These are phyloP conservation scores for Physeter macrocephalus DNA, from an alignment of 2,113 vertebrate species.

Conservation along the genomic window DNA sequence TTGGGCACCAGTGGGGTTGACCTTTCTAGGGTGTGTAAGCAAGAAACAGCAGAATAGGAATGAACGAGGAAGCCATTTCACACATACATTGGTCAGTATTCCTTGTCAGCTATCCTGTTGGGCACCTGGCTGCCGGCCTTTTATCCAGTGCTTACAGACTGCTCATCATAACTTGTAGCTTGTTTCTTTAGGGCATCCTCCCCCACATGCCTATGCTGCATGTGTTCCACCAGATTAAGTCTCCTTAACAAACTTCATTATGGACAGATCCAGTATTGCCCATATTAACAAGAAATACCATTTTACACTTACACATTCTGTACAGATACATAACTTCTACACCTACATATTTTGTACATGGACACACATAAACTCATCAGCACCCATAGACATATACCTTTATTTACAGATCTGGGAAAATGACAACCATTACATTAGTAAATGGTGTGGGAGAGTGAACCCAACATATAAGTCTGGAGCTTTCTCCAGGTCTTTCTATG, in stretches of 20 bases:
- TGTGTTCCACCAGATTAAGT: constrained; percentile 13
- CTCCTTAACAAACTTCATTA: neutral
- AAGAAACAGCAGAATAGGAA: neutral
- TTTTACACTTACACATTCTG: neutral
- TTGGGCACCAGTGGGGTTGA: neutral
- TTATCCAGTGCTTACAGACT: neutral
- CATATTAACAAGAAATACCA: neutral
- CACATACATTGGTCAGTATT: neutral
- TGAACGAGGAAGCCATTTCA: neutral
- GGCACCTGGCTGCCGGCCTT: neutral
- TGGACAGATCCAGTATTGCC: neutral
- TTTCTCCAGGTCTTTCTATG: neutral
- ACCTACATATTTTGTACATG: neutral
- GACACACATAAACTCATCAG: neutral
- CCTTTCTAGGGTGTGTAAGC: neutral
- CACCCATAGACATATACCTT: neutral
- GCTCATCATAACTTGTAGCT: neutral
- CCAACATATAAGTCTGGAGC: neutral
- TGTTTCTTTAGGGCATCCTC: neutral
- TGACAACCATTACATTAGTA: neutral
- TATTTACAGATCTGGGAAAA: neutral
- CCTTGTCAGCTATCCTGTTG: neutral
- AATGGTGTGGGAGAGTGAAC: neutral
- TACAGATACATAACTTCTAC: neutral
- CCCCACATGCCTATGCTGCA: neutral